Percentiles rank a stretch among this genome's conserved stretches.
Evolutionary conservation across 2,113 vertebrate species (phyloP).

Genomic region (Ailurus styani): DNA sequence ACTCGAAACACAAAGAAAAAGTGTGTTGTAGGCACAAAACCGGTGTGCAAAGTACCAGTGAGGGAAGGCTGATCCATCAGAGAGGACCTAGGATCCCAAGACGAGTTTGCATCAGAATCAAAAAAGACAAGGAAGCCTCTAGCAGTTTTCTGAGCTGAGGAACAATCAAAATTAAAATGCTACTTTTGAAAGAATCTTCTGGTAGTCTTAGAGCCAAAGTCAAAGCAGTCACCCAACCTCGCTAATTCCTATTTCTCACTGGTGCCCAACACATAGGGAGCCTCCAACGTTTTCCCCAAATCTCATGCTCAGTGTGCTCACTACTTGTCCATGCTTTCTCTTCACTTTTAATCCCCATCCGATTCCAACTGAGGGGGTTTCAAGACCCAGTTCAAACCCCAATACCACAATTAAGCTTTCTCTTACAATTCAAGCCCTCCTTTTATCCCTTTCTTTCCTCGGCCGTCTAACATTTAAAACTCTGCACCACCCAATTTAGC

Average conservation of each 20-base stretch:
- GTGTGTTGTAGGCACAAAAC: not conserved
- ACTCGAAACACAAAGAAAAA: not conserved
- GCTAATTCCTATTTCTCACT: not conserved
- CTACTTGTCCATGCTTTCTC: not conserved
- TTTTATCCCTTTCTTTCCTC: constrained; percentile 26
- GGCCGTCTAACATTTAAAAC: constrained; percentile 33
- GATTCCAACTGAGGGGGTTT: not conserved
- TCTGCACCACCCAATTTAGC: not conserved
- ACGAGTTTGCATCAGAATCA: not conserved
- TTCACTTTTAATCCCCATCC: not conserved
- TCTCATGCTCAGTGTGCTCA: not conserved
- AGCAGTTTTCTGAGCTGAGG: not conserved
- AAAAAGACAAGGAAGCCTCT: not conserved
- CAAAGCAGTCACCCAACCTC: not conserved
- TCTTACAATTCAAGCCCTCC: constrained; percentile 9
- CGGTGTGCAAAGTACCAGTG: not conserved
- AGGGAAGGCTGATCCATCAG: not conserved
- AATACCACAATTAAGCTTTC: constrained; percentile 20
- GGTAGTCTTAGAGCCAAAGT: not conserved
- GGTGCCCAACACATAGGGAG: not conserved
- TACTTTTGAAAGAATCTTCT: not conserved
- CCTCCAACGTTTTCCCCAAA: not conserved
- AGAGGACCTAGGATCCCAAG: not conserved
- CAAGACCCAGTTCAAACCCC: constrained; percentile 10
- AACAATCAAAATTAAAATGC: constrained; percentile 5